Percentiles rank a stretch among this genome's conserved stretches.
These are phyloP conservation scores for Pogoniulus pusillus DNA, from an alignment of 2,797 vertebrate genomes.

Conservation along the genomic window DNA sequence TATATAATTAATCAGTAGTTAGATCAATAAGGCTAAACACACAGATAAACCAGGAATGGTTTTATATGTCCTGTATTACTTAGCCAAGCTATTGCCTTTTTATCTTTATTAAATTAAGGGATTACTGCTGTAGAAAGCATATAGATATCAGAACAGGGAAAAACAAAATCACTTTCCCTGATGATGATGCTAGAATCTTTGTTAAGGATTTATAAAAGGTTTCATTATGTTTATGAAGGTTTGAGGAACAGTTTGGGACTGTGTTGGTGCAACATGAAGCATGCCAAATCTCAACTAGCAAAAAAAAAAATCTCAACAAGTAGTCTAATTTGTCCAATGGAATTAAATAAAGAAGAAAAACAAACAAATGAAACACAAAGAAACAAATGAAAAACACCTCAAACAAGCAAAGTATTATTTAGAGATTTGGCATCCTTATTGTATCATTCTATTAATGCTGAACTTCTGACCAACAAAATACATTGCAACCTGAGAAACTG, in stretches of 20 bases:
- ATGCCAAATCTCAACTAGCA: neutral
- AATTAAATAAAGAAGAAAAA: neutral
- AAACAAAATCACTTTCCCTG: neutral
- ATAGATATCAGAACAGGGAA: neutral
- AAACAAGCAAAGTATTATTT: neutral
- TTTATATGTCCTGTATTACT: neutral
- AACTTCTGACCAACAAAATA: neutral
- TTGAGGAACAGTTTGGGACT: neutral
- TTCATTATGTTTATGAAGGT: neutral
- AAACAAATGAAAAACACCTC: no score
- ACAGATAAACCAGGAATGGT: conserved; percentile 28
- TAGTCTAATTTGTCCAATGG: neutral
- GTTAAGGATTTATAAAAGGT: conserved; percentile 2
- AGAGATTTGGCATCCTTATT: neutral
- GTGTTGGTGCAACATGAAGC: neutral
- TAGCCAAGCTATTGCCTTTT: conserved; percentile 25
- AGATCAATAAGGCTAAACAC: conserved; percentile 45
- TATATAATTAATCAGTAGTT: conserved; percentile 49
- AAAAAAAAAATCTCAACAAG: neutral
- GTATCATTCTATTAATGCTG: neutral
- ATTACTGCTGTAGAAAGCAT: conserved; percentile 5
- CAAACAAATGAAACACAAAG: no score
- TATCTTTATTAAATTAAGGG: conserved; percentile 40
- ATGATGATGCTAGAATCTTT: neutral
- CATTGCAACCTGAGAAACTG: neutral